Percentiles rank a stretch among this genome's conserved stretches.
phyloP scores from a whole-genome alignment of 1,140 invertebrate genomes.

The Elymnias hypermnestra region DNA sequence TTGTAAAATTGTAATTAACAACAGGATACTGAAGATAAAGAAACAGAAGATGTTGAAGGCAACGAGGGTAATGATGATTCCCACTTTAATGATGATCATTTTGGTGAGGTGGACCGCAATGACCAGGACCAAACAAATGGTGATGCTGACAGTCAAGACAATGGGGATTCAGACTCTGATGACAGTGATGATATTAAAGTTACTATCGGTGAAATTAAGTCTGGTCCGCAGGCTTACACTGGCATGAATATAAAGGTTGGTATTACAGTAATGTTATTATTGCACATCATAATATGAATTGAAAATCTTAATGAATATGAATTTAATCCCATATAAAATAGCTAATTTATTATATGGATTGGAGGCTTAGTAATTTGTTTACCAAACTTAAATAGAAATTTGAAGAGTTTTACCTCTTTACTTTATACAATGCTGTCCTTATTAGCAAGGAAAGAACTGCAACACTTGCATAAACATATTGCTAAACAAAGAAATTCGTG shows the following conservation, averaged over 20 bases:
- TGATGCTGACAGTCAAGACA: conserved; percentile 77
- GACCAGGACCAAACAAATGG: conserved; percentile 77
- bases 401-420: too few relatives aligned
- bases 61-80: conserved; percentile 69
- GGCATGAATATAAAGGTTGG: conserved; percentile 79
- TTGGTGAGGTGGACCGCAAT: conserved; percentile 71
- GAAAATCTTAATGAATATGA: too few relatives aligned
- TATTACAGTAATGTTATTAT: background rate
- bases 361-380: too few relatives aligned
- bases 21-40: conserved; percentile 58
- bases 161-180: conserved; percentile 84
- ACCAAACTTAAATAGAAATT: too few relatives aligned
- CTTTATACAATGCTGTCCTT: too few relatives aligned
- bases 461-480: too few relatives aligned
- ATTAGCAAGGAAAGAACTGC: too few relatives aligned
- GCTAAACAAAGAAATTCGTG: too few relatives aligned
- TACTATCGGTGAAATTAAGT: conserved; percentile 89
- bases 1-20: too few relatives aligned
- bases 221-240: conserved; percentile 79
- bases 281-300: background rate
- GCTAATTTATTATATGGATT: too few relatives aligned
- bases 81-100: conserved; percentile 72
- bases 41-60: conserved; percentile 55
- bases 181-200: conserved; percentile 91
- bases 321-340: too few relatives aligned